Conservation (phyloP, 1,140 invertebrate genomes). For the Drosophila miranda region DNA sequence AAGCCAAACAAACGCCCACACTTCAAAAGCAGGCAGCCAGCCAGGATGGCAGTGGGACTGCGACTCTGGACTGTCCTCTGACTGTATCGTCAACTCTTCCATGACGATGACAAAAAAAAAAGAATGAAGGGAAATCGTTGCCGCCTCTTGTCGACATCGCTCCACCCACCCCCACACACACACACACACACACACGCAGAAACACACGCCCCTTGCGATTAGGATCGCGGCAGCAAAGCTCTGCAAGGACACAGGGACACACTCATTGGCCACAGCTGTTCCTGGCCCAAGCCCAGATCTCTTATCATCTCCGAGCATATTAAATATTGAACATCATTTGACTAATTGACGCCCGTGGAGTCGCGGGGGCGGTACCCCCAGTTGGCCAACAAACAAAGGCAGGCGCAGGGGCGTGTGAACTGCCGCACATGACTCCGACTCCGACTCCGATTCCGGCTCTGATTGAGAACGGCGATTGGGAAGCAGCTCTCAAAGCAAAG, state of each 20-base stretch:
- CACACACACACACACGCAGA: constrained; percentile 20
- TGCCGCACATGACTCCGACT: constrained; percentile 50
- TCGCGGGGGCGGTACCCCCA: constrained; percentile 16
- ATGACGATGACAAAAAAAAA: constrained; percentile 73
- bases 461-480: constrained; percentile 62
- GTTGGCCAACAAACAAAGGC: constrained; percentile 52
- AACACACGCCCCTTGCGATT: constrained; percentile 24
- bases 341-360: constrained; percentile 72
- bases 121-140: constrained; percentile 49
- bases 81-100: constrained; percentile 67
- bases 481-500: not conserved
- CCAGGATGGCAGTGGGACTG: constrained; percentile 26
- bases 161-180: constrained; percentile 43
- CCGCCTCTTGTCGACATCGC: constrained; percentile 73
- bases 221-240: constrained; percentile 48
- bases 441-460: constrained; percentile 31
- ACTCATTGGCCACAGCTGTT: constrained; percentile 71
- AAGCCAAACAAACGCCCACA: constrained; percentile 74
- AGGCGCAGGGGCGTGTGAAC: constrained; percentile 63
- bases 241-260: constrained; percentile 54
- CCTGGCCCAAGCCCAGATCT: constrained; percentile 38
- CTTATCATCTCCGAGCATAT: constrained; percentile 72
- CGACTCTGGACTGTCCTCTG: constrained; percentile 2
- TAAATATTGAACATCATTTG: constrained; percentile 83
- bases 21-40: constrained; percentile 36